Evolutionary conservation across 2,888 invertebrate genomes (phyloP).

Genomic region (Ophioninae sp.): DNA sequence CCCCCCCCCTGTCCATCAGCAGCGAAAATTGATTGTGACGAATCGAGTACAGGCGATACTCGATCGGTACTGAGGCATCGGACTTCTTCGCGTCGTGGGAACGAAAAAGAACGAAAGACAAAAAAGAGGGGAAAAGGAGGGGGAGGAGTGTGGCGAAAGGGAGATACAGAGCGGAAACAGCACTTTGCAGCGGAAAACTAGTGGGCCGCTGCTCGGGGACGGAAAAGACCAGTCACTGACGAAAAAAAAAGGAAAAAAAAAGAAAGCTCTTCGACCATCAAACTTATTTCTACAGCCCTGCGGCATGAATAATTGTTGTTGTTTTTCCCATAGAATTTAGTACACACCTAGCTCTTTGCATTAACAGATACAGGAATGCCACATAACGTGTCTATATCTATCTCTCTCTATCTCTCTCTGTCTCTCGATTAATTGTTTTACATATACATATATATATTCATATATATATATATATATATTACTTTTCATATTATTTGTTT

Average conservation of each 20-base stretch:
- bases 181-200: conserved; percentile 29
- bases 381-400: conserved; percentile 69
- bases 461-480: conserved; percentile 53
- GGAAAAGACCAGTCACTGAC: conserved; percentile 10
- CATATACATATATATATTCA: conserved; percentile 15
- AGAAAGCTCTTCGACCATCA: conserved; percentile 25
- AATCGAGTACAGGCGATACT: conserved; percentile 11
- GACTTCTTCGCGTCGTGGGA: conserved; percentile 20
- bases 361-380: conserved; percentile 80
- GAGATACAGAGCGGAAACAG: conserved; percentile 35
- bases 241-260: conserved; percentile 32
- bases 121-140: neutral
- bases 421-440: conserved; percentile 56
- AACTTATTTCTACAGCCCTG: conserved; percentile 72
- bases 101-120: neutral
- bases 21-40: neutral
- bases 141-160: neutral
- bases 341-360: conserved; percentile 78
- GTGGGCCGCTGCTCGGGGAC: neutral
- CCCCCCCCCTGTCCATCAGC: neutral
- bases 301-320: conserved; percentile 80
- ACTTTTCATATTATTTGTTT: conserved; percentile 27
- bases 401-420: conserved; percentile 60
- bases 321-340: conserved; percentile 79
- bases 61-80: conserved; percentile 11